Evolutionary conservation across 2,113 vertebrate species (phyloP).

Genomic region (Mohoua ochrocephala): DNA sequence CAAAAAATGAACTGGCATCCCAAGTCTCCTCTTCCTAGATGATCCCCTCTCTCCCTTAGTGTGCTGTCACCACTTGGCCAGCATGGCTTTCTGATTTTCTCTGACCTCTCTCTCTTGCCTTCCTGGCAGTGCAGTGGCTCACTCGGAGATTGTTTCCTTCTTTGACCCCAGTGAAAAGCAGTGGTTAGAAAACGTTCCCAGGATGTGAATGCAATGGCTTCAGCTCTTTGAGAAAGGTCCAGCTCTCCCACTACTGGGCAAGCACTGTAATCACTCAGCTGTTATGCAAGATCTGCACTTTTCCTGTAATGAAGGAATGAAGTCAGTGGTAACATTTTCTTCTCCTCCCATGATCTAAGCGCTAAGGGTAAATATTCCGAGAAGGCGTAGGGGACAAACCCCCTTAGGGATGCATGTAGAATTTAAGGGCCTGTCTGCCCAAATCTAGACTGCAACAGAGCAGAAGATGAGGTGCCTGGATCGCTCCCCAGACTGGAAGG

Average conservation of each 20-base stretch:
- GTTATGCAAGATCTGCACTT: not conserved
- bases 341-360: not conserved
- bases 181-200: not conserved
- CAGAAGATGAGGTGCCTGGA: accelerated
- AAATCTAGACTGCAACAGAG: not conserved
- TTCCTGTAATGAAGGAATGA: not conserved
- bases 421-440: not conserved
- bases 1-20: not conserved
- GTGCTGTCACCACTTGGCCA: not conserved
- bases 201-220: not conserved
- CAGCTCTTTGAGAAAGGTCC: not conserved
- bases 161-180: not conserved
- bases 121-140: not conserved
- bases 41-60: not conserved
- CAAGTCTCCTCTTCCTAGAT: not conserved
- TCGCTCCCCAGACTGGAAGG: accelerated
- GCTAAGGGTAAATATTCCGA: not conserved
- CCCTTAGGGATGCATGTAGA: not conserved
- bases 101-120: not conserved
- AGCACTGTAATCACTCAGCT: not conserved
- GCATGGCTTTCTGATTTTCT: not conserved
- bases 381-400: accelerated
- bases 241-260: not conserved
- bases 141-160: not conserved
- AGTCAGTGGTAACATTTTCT: not conserved